Conservation (phyloP, 2,797 vertebrate species). For the Perodicticus potto region DNA sequence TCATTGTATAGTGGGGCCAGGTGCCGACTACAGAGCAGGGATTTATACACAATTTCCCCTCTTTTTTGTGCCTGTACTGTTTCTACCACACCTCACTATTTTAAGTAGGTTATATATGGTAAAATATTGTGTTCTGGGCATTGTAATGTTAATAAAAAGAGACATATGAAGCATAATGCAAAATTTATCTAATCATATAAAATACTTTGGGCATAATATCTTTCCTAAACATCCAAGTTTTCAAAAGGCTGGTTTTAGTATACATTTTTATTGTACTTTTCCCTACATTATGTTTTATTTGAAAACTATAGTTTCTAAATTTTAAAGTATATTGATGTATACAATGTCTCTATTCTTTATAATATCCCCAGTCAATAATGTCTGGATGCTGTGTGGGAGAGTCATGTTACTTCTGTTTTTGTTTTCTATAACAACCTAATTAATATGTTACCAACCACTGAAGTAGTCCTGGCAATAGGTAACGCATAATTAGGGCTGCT, state of each 20-base stretch:
- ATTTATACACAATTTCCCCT: background rate
- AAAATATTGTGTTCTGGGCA: background rate
- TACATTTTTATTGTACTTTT: background rate
- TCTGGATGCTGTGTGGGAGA: background rate
- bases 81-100: background rate
- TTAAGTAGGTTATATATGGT: background rate
- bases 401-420: background rate
- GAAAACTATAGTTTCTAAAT: conserved; percentile 3
- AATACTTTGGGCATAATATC: background rate
- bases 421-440: background rate
- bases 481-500: background rate
- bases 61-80: background rate
- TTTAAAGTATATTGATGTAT: background rate
- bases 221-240: background rate
- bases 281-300: background rate
- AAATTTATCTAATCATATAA: background rate
- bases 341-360: background rate
- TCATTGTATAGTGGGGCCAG: too few species aligned
- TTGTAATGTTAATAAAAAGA: background rate
- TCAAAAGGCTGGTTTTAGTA: background rate
- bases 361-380: background rate
- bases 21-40: background rate
- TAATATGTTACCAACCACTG: background rate
- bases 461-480: background rate
- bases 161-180: background rate